Evolutionary conservation across 2,113 vertebrate genomes (phyloP), one percentile per base, ranked within the genome.

Genomic region (Grallaria varia): DNA sequence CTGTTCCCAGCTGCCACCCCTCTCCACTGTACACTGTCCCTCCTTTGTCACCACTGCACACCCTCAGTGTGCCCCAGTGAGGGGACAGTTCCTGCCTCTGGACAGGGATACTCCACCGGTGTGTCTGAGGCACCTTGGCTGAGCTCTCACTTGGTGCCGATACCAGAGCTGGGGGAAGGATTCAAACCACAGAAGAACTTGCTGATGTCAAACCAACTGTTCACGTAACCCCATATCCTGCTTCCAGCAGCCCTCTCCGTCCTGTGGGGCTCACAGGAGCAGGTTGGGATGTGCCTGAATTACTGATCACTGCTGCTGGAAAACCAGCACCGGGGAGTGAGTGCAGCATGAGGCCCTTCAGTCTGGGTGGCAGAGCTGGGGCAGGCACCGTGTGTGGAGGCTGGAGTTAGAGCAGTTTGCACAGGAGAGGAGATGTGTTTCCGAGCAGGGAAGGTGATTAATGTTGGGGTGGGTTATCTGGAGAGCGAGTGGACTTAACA

Each of bases 41-140:
- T 24, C 13, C 45, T 6, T 22, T 45, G 23, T n/a, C 59, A 22
- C 31, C 44, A 2, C 33, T 2, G 8, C 2, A 17, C 77, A 11
- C 27, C 8, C 37, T 16, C 35, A 2, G 31, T 1, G 0, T 33
- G 35, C 35, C 31, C 5, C 5, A 27, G 56, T 0, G 0, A 1
- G 11, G 68, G 21, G 11, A 9, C 33, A 5, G 14, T 12, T 74
- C 35, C 55, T 58, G 42, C 2, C 52, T 22, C 63, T 40, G 47
- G 7, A 13, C 55, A 8, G 52, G 45, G 83, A 71, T 59, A 3
- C 35, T 22, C 12, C 13, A 23, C 5, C 2, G 3, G 52, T 22
- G 0, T 5, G 19, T 8, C 27, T 6, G 3, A 53, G 72, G 11
- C 6, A 31, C 68, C 55, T 33, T 44, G 39, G 55, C 49, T 23